A percentile compares a stretch with the other conserved stretches of the same genome.
Evolutionary conservation across 35 echinoderm and acorn worm genomes (phyloP).

Genomic region (Diadema setosum): DNA sequence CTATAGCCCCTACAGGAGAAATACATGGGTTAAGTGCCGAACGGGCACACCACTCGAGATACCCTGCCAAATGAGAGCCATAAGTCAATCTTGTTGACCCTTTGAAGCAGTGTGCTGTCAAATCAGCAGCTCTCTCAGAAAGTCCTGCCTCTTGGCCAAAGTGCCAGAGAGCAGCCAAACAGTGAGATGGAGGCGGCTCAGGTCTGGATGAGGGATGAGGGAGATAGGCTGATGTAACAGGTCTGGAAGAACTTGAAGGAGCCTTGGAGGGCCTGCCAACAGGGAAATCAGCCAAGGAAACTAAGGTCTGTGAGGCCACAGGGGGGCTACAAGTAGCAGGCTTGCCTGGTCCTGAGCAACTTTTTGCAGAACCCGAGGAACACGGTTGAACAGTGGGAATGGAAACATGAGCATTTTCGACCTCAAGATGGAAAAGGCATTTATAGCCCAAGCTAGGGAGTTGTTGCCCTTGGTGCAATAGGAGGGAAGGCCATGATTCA

Average conservation of each 20-base stretch:
- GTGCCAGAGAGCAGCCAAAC: not conserved
- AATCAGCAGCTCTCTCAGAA: not conserved
- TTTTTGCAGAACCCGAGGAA: slow-evolving; percentile 7
- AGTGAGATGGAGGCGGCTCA: not conserved
- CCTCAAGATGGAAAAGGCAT: slow-evolving; percentile 32
- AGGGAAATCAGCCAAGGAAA: not conserved
- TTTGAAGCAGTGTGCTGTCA: not conserved
- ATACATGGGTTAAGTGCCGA: not conserved
- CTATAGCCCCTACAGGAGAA: too few relatives aligned
- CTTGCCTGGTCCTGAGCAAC: not conserved
- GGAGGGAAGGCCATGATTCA: not conserved
- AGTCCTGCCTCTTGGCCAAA: not conserved
- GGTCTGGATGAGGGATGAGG: not conserved
- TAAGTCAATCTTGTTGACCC: not conserved
- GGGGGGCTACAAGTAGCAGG: slow-evolving; percentile 12
- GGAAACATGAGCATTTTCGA: not conserved
- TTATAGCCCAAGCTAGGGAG: not conserved
- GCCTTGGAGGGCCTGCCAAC: not conserved
- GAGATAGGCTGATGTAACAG: not conserved
- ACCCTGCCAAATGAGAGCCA: not conserved
- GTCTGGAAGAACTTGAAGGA: not conserved
- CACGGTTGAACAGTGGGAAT: slow-evolving; percentile 42
- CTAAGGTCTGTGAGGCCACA: slow-evolving; percentile 41
- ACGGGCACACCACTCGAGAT: not conserved
- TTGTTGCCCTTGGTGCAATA: slow-evolving; percentile 34